Evolutionary conservation across 2,797 vertebrate genomes (phyloP), one percentile per base, ranked within the genome.

Genomic region (Echiichthys vipera): DNA sequence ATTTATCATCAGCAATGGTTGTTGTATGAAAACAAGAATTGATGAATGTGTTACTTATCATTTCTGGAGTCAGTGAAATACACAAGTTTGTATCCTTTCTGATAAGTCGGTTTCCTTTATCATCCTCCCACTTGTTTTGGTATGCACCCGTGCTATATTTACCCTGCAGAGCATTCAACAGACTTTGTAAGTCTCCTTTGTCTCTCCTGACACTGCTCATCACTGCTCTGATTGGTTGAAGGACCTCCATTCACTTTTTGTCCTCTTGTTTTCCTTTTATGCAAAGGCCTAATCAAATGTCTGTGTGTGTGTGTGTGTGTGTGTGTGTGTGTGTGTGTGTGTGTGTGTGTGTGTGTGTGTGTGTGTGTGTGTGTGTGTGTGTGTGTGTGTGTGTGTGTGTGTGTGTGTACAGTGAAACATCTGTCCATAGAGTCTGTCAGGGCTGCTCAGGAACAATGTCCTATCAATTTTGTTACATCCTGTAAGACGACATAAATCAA

Each of bases 81-180:
- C 57, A 77, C 55, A 82, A 39, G 29, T 80, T 84, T 88, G 78
- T 68, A 64, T 83, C 62, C 63, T 85, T 29, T 77, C 62, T 69
- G 69, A 76, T 83, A 80, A 84, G 57, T 57, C 24, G 15, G 25
- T 69, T 53, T 83, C 58, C 54, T 79, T 85, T 88, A 88, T 89
- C 87, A 72, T 66, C 69, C 74, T 84, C 65, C 70, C 50, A 50
- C 75, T 84, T 89, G 81, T 86, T 84, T 83, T 81, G 83, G 79
- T 78, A 86, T 88, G 87, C 78, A 65, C 20, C 34, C 61, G 24
- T 72, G 82, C 86, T 89, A 90, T 89, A 88, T 91, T 90, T 91
- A 90, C 85, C 73, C 83, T 74, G 51, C 71, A 53, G 84, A 79
- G 78, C 74, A 78, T 83, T 85, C 79, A 78, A 49, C 83, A 81